Evolutionary conservation across 1,140 invertebrate genomes (phyloP).

Genomic region (Temnothorax longispinosus): DNA sequence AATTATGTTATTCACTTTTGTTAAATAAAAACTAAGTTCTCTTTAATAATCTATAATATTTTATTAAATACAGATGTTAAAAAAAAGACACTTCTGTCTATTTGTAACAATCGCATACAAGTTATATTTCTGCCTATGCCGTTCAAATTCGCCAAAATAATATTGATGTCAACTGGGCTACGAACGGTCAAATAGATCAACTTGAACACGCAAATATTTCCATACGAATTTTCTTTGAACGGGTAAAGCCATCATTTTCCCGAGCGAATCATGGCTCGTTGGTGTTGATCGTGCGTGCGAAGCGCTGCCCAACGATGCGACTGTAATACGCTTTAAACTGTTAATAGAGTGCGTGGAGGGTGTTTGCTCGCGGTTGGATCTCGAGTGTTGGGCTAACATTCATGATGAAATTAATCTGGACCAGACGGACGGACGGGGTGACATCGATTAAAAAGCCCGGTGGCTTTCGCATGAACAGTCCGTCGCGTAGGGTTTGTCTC

Average conservation of each 20-base stretch:
- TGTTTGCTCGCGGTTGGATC: slow-evolving; percentile 83
- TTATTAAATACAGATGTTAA: not conserved
- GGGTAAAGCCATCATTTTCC: slow-evolving; percentile 36
- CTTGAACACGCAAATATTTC: slow-evolving; percentile 8
- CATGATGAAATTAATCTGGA: slow-evolving; percentile 86
- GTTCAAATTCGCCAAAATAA: not conserved
- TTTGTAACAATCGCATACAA: not conserved
- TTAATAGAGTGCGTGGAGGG: slow-evolving; percentile 81
- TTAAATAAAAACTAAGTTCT: not conserved
- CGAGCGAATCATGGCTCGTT: not conserved
- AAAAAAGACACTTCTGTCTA: not conserved
- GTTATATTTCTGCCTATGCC: not conserved
- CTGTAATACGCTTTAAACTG: slow-evolving; percentile 83
- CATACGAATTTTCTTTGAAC: slow-evolving; percentile 25
- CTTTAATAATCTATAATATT: not conserved
- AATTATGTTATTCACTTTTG: not conserved
- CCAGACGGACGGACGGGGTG: slow-evolving; percentile 64
- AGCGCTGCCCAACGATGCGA: slow-evolving; percentile 56
- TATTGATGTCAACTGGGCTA: not conserved
- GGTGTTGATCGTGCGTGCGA: slow-evolving; percentile 52
- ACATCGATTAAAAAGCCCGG: slow-evolving; percentile 76
- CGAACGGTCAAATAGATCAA: slow-evolving; percentile 19
- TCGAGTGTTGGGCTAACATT: slow-evolving; percentile 86
- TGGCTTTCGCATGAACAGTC: slow-evolving; percentile 73
- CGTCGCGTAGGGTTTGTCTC: slow-evolving; percentile 66